Evolutionary conservation across 2,113 vertebrate species (phyloP).

Genomic region (Gallinago undulata): DNA sequence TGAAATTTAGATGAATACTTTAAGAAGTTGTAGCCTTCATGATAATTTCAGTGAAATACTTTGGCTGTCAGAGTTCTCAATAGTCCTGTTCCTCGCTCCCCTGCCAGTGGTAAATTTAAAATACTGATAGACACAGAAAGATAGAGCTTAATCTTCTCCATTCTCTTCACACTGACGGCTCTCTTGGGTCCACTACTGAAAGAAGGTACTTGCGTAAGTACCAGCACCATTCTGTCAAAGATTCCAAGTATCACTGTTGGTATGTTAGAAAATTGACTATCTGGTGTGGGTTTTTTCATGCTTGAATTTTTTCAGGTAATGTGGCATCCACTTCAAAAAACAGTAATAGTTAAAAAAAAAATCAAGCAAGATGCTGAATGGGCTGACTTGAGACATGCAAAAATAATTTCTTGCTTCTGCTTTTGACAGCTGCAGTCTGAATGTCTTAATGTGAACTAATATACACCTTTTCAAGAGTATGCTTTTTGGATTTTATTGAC

Average conservation of each 20-base stretch:
- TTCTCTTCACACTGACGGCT: background rate
- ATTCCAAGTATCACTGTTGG: background rate
- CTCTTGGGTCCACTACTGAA: background rate
- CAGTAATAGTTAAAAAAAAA: background rate
- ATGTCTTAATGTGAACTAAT: slow-evolving; percentile 18
- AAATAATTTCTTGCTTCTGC: slow-evolving; percentile 31
- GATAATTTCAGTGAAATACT: slow-evolving; percentile 44
- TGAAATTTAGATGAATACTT: slow-evolving; percentile 7
- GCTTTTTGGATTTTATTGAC: background rate
- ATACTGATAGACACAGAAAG: background rate
- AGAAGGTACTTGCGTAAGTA: background rate
- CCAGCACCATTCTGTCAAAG: background rate
- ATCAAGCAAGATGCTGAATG: background rate
- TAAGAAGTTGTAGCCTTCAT: background rate
- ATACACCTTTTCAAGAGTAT: background rate
- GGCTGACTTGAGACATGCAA: background rate
- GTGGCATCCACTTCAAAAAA: slow-evolving; percentile 21
- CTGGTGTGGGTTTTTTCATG: background rate
- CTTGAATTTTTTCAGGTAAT: background rate
- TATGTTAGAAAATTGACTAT: background rate
- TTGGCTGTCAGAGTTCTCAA: slow-evolving; percentile 37
- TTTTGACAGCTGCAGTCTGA: slow-evolving; percentile 27
- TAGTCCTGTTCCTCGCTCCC: background rate
- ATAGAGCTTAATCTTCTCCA: background rate
- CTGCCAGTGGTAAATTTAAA: slow-evolving; percentile 9